Conservation (phyloP, 37 sponge, comb jelly and placozoan genomes). For the Beroe forskalii region DNA sequence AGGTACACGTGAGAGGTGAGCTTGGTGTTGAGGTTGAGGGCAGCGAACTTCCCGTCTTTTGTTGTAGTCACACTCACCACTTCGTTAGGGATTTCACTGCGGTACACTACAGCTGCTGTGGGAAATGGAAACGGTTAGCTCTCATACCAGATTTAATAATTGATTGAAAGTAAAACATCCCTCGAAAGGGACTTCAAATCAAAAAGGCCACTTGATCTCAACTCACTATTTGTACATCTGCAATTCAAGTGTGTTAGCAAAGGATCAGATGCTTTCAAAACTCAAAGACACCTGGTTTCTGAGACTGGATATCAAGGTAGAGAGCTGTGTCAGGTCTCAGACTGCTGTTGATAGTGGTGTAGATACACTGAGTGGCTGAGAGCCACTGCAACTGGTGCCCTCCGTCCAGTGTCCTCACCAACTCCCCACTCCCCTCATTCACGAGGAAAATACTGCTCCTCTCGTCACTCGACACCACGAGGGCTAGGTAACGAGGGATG, state of each 20-base stretch:
- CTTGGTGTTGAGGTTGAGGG: constrained; percentile 28
- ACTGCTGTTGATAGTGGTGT: not conserved
- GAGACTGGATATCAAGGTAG: not conserved
- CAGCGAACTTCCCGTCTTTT: constrained; percentile 10
- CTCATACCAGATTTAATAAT: no score
- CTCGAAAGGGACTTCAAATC: no score
- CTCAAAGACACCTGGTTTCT: not conserved
- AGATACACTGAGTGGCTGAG: not conserved
- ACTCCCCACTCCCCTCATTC: not conserved
- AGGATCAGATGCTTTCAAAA: no score
- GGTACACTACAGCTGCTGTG: not conserved
- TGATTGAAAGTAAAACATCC: no score
- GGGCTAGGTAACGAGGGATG: not conserved
- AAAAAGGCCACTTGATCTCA: no score
- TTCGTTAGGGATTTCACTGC: not conserved
- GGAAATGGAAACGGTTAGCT: no score
- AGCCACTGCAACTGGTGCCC: constrained; percentile 39
- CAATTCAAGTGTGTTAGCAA: no score
- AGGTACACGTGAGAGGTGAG: constrained; percentile 7
- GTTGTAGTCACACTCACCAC: constrained; percentile 23
- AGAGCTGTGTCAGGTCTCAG: constrained; percentile 28
- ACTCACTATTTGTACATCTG: no score
- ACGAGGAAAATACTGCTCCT: not conserved
- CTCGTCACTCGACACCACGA: not conserved
- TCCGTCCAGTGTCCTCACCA: not conserved